Evolutionary conservation across 2,113 vertebrate species (phyloP), one percentile per base, ranked within the genome.

Genomic region (Lepisosteus oculatus): DNA sequence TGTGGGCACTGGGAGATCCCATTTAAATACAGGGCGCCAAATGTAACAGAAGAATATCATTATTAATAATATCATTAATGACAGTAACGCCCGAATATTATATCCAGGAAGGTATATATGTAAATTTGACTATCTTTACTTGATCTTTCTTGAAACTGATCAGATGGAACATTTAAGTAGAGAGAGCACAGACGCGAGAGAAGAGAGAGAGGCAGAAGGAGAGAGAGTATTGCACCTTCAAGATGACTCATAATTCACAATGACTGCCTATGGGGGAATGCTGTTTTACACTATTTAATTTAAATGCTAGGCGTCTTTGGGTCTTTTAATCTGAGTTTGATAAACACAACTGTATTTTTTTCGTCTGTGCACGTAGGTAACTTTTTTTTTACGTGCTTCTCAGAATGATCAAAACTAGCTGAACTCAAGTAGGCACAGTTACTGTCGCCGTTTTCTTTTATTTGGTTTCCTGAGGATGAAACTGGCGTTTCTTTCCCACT

Each of bases 1-100:
- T 85, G 93, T 92, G 92, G 91, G 86, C 87, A 89, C 86, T 79
- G 90, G 86, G 82, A 85, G 88, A 80, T 91, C 90, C 91, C 92
- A 91, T 92, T 90, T 89, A 88, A 87, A 88, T 64, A 89, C 92
- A 81, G 85, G 90, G 88, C 88, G 92, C 91, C 88, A 92, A 79
- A 88, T 88, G 85, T 82, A 85, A 87, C 86, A 86, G 78, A 75
- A 80, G 79, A 79, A 79, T 74, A 61, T 61, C 13, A 61, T n/a
- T 55, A 51, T 70, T 61, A 74, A 65, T 56, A 62, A 65, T 65
- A 74, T 73, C 67, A 67, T 56, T 68, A 76, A 73, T 14, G 73
- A 79, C 67, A 73, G 42, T 59, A 11, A 72, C 63, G 78, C 72
- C 64, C 72, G 55, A 68, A 73, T 73, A 73, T 13, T 47, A 65